phyloP scores from a whole-genome alignment of 2,888 invertebrate genomes.

The Apamea epomidion region DNA sequence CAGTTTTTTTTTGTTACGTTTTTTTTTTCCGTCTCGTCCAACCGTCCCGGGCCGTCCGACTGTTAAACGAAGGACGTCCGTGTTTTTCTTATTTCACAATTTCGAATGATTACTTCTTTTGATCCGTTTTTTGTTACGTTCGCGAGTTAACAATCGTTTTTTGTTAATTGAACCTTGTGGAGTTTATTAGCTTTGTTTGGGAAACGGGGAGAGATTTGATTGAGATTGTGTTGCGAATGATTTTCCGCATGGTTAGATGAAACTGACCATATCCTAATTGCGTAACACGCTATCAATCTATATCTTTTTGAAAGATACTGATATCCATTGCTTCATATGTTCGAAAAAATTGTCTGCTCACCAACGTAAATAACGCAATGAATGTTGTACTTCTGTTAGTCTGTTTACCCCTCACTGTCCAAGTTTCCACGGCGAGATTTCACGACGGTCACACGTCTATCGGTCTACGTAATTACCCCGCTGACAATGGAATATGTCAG shows the following conservation, averaged over 20 bases:
- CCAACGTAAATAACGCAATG: not conserved
- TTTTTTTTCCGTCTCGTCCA: conserved; percentile 57
- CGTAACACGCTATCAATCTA: not conserved
- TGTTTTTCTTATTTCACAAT: conserved; percentile 64
- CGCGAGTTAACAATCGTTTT: conserved; percentile 57
- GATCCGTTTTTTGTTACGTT: conserved; percentile 53
- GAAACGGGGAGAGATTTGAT: conserved; percentile 27
- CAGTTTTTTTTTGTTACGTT: conserved; percentile 76
- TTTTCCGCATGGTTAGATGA: conserved; percentile 43
- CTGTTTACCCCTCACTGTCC: no score
- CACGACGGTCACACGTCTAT: no score
- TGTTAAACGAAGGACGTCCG: conserved; percentile 61
- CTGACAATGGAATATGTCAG: not conserved
- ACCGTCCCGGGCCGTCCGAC: conserved; percentile 57
- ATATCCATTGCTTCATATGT: not conserved
- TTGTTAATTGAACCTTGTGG: conserved; percentile 62
- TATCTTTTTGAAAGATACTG: not conserved
- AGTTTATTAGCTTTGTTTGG: conserved; percentile 59
- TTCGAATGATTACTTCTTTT: conserved; percentile 64
- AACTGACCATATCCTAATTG: not conserved
- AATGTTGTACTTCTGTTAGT: not conserved
- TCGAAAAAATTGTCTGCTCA: not conserved
- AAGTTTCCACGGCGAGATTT: no score
- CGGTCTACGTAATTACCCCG: no score
- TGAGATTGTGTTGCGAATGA: conserved; percentile 18